Evolutionary conservation across 2,888 invertebrate genomes (phyloP).

Genomic region (Drosophila paranaensis): DNA sequence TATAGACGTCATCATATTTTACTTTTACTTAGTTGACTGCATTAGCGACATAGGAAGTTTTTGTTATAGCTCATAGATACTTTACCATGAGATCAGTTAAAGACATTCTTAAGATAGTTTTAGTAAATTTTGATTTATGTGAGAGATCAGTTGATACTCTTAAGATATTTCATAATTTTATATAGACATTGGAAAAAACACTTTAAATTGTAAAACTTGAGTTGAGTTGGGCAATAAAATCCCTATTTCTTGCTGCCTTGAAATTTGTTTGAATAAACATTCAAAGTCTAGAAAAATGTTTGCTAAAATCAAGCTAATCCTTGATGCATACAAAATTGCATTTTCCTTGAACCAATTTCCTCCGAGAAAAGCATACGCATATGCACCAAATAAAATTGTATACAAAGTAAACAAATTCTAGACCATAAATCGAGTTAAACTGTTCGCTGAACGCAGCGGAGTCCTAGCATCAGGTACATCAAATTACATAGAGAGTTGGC

Average conservation of each 20-base stretch:
- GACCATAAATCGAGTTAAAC: not conserved
- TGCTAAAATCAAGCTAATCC: not conserved
- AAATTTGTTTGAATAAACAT: too few species aligned
- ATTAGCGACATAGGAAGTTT: too few species aligned
- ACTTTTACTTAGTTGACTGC: too few species aligned
- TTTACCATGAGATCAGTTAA: too few species aligned
- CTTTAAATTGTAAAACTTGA: not conserved
- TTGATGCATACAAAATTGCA: not conserved
- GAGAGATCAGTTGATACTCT: not conserved
- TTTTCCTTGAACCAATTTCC: not conserved
- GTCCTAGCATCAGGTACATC: slow-evolving; percentile 4
- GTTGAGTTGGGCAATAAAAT: too few species aligned
- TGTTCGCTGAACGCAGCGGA: not conserved
- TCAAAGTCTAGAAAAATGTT: not conserved
- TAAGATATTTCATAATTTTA: not conserved
- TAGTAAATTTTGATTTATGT: too few species aligned
- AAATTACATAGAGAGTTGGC: not conserved
- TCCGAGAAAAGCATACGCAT: not conserved
- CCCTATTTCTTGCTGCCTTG: too few species aligned
- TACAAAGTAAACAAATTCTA: not conserved
- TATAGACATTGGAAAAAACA: too few species aligned
- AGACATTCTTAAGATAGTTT: too few species aligned
- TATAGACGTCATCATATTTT: too few species aligned
- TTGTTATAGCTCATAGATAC: too few species aligned
- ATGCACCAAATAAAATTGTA: not conserved